Conservation (phyloP, 1,140 invertebrate species). For the Arion vulgaris region DNA sequence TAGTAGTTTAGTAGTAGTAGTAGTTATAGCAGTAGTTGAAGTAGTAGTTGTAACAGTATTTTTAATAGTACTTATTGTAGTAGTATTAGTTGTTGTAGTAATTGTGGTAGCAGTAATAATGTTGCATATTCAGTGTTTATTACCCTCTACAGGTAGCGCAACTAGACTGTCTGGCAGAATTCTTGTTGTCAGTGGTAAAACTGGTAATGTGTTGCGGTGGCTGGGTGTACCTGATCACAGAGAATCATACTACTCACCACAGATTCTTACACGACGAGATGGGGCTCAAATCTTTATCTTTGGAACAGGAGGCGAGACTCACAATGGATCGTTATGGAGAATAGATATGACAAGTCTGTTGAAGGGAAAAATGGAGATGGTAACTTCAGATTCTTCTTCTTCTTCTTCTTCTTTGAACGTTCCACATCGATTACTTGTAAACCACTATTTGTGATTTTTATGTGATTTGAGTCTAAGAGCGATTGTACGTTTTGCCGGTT, state of each 20-base stretch:
- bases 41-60: too few relatives aligned
- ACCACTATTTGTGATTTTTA: too few relatives aligned
- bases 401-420: too few relatives aligned
- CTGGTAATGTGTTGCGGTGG: conserved; percentile 78
- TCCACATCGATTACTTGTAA: too few relatives aligned
- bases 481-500: too few relatives aligned
- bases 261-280: conserved; percentile 44
- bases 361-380: conserved; percentile 75
- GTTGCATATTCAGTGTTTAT: not conserved
- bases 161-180: conserved; percentile 76
- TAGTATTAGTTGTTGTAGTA: too few relatives aligned
- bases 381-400: conserved; percentile 48
- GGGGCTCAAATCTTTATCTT: conserved; percentile 78
- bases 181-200: conserved; percentile 81
- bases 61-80: too few relatives aligned
- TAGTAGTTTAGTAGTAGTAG: too few relatives aligned
- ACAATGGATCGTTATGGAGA: conserved; percentile 81
- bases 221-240: conserved; percentile 79
- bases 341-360: conserved; percentile 77
- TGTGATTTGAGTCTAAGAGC: too few relatives aligned
- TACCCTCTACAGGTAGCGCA: conserved; percentile 51
- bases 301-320: conserved; percentile 83
- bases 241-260: conserved; percentile 83
- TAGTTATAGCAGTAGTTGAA: too few relatives aligned
- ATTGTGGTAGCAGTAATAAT: too few relatives aligned